A percentile compares a stretch with the other conserved stretches of the same genome.
Evolutionary conservation across 92 coral and sea anemone species (phyloP).

Genomic region (Parazoanthus atlanticus): DNA sequence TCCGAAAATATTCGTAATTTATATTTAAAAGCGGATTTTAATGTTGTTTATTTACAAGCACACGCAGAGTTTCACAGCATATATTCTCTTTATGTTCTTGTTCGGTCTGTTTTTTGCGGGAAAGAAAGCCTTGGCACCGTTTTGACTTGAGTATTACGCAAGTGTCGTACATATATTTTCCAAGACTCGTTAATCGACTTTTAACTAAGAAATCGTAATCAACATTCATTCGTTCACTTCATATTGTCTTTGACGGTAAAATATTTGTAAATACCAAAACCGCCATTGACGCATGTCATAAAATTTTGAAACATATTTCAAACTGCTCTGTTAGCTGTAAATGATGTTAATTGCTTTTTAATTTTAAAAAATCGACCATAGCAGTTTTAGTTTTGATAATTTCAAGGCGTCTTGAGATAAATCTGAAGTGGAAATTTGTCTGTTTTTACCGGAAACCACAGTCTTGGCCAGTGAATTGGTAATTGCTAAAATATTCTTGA

Average conservation of each 20-base stretch:
- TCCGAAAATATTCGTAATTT: neutral
- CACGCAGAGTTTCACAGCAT: neutral
- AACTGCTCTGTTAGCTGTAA: neutral
- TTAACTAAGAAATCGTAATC: neutral
- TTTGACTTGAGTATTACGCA: neutral
- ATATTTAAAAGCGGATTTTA: neutral
- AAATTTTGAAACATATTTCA: neutral
- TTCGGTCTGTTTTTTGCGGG: neutral
- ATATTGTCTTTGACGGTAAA: neutral
- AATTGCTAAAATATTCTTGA: neutral
- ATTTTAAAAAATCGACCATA: constrained; percentile 10
- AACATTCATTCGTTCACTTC: neutral
- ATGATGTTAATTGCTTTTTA: constrained; percentile 34
- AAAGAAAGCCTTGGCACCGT: neutral
- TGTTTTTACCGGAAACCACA: constrained; percentile 14
- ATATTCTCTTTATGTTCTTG: neutral
- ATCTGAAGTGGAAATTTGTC: constrained; percentile 16
- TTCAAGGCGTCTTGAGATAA: constrained; percentile 7
- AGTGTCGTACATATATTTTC: neutral
- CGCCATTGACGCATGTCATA: neutral
- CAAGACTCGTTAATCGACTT: neutral
- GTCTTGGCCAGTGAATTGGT: neutral
- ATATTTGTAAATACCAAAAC: constrained; percentile 3
- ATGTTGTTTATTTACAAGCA: neutral
- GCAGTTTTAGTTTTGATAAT: constrained; percentile 19